Evolutionary conservation across 2,113 vertebrate genomes (phyloP).

Genomic region (Cyprinus carpio): DNA sequence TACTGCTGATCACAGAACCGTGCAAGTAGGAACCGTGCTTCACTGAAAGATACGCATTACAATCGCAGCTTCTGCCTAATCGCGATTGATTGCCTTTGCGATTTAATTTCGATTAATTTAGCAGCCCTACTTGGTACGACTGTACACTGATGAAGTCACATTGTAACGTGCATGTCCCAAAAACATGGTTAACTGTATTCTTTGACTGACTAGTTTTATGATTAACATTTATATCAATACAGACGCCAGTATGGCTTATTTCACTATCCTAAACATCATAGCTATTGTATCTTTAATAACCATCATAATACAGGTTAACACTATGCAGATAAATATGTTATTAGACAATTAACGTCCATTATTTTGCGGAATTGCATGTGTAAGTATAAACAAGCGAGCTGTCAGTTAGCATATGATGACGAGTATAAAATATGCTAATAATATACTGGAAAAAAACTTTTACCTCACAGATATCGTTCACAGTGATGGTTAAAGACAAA

Average conservation of each 20-base stretch:
- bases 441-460: neutral
- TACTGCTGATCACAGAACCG: too few species aligned
- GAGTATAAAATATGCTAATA: neutral
- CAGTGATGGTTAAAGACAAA: neutral
- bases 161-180: neutral
- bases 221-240: neutral
- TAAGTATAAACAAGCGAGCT: slow-evolving; percentile 3
- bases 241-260: neutral
- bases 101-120: too few species aligned
- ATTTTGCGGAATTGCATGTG: neutral
- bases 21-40: too few species aligned
- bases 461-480: slow-evolving; percentile 10
- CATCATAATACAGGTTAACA: neutral
- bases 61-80: too few species aligned
- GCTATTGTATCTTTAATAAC: neutral
- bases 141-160: neutral
- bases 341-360: neutral
- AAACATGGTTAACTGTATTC: neutral
- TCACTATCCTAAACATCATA: neutral
- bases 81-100: too few species aligned
- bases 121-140: too few species aligned
- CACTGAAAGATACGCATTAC: too few species aligned
- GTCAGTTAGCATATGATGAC: slow-evolving; percentile 40
- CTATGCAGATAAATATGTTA: neutral
- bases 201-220: neutral